Conservation (phyloP, 1,140 invertebrate genomes). For the Temnothorax curvispinosus region DNA sequence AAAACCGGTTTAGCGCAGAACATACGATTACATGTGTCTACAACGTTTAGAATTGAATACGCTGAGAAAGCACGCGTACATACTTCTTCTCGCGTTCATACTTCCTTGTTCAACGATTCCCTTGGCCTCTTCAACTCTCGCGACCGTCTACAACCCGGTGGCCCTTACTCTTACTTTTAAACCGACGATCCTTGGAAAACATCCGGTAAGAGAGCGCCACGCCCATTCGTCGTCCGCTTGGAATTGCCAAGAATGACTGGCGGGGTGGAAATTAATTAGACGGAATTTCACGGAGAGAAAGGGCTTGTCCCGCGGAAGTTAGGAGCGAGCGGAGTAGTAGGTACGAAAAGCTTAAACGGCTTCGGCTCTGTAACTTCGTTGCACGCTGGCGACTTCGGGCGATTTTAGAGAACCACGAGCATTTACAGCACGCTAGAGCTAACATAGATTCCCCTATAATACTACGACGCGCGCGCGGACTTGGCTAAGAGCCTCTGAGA, state of each 20-base stretch:
- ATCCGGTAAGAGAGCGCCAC: slow-evolving; percentile 68
- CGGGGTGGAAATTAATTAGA: slow-evolving; percentile 80
- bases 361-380: slow-evolving; percentile 52
- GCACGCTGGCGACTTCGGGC: slow-evolving; percentile 9
- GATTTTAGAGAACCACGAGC: slow-evolving; percentile 44
- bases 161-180: slow-evolving; percentile 54
- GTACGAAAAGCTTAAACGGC: slow-evolving; percentile 54
- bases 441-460: slow-evolving; percentile 37
- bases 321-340: slow-evolving; percentile 37
- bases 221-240: slow-evolving; percentile 79
- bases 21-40: slow-evolving; percentile 44
- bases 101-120: slow-evolving; percentile 37
- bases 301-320: slow-evolving; percentile 59
- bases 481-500: slow-evolving; percentile 56
- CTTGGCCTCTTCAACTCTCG: not conserved
- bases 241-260: slow-evolving; percentile 75
- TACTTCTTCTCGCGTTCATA: slow-evolving; percentile 28
- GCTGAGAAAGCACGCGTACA: slow-evolving; percentile 38
- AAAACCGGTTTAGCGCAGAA: slow-evolving; percentile 37
- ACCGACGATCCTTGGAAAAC: slow-evolving; percentile 53
- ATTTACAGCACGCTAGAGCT: slow-evolving; percentile 4
- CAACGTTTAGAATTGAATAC: slow-evolving; percentile 25
- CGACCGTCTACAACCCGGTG: not conserved
- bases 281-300: slow-evolving; percentile 68
- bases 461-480: slow-evolving; percentile 10